Evolutionary conservation across 2,797 vertebrate species (phyloP).

Genomic region (Sebastiscus tertius): DNA sequence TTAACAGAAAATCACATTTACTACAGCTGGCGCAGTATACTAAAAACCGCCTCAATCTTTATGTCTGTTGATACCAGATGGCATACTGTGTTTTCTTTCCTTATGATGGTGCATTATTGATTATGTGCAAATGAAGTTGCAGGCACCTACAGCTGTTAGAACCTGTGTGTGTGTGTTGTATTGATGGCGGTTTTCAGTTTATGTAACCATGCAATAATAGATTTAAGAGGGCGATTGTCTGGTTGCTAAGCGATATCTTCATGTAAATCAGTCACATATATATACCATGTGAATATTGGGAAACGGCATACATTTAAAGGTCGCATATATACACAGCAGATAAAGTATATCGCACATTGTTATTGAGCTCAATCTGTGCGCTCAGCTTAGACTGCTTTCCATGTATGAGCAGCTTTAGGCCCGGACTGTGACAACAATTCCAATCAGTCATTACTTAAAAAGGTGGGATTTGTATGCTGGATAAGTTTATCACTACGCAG

Average conservation of each 20-base stretch:
- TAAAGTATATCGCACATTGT: neutral
- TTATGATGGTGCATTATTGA: neutral
- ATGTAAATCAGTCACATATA: neutral
- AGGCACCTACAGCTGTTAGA: neutral
- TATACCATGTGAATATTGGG: neutral
- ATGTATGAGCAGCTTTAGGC: neutral
- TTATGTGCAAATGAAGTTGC: neutral
- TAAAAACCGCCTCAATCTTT: neutral
- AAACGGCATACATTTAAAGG: neutral
- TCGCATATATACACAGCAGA: neutral
- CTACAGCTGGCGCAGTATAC: neutral
- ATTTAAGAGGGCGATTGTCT: neutral
- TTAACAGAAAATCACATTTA: neutral
- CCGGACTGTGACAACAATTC: neutral
- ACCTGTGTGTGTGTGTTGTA: neutral
- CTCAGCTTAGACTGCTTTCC: neutral
- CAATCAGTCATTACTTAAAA: conserved; percentile 3
- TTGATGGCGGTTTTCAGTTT: neutral
- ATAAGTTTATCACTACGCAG: conserved; percentile 5
- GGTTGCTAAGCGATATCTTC: conserved; percentile 2
- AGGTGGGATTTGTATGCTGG: conserved; percentile 17
- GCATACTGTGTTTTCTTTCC: neutral
- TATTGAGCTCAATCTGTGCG: neutral
- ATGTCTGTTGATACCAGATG: conserved; percentile 1
- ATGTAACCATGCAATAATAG: neutral